Base-by-base conservation (phyloP, 2,797 vertebrate species). In the Arrhamphus sclerolepis region DNA sequence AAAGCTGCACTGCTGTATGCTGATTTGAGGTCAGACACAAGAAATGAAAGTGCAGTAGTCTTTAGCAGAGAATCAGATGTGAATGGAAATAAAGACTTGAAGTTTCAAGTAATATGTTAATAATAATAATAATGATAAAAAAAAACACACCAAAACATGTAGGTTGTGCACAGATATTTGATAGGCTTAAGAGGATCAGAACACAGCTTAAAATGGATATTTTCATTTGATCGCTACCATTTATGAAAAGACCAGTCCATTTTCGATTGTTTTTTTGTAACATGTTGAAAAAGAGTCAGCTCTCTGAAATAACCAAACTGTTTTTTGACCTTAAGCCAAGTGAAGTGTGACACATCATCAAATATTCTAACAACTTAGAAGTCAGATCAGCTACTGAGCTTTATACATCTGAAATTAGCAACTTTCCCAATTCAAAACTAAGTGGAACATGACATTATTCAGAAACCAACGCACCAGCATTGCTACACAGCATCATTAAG, bases 401-500 rank as follows among this genome's bases (percentile, higher is more conserved):
- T 43, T 22, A 47, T 53, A 20, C 17, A 34, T 62, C 14, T 3
- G 0, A 61, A 54, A 2, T 56, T 9, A 53, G 19, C 14, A 56
- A 24, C 22, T 52, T 64, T 18, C 7, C 24, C 22, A 18, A 39
- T 21, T 70, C 49, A 62, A 55, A 46, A 56, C 58, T 16, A 78
- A 64, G 40, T 29, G 9, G 8, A 64, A 19, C 50, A 46, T 68
- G 46, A 55, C 16, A 28, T 56, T 49, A 26, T 58, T 58, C 2
- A 34, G 38, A 39, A 19, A 49, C 8, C 54, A 43, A 19, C 7
- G 9, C 41, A 62, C 19, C 51, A 69, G 17, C 53, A 38, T 31
- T 53, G 72, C 72, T 73, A 81, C 66, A 68, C 68, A 78, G 52
- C 43, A 62, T 67, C 43, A 78, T 53, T 47, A 61, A 75, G 72